A percentile compares a stretch with the other conserved stretches of the same genome.
Conservation (phyloP, 2,113 vertebrate species). For the Catagonus wagneri region DNA sequence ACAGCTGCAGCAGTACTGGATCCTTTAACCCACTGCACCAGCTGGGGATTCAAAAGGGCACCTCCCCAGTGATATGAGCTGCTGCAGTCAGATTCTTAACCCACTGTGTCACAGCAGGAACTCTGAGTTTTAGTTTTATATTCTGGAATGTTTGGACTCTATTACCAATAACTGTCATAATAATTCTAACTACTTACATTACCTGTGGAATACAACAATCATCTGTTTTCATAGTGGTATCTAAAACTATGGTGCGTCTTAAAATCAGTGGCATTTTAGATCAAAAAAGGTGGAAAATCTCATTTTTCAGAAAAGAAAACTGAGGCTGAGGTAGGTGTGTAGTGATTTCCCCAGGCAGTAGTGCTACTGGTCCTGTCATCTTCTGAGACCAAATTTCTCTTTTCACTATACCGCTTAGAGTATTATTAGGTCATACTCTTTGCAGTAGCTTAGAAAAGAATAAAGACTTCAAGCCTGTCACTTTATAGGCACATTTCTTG, state of each 20-base stretch:
- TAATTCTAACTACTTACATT: slow-evolving; percentile 19
- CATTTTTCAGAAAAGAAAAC: slow-evolving; percentile 43
- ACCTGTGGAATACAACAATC: neutral
- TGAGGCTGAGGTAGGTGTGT: neutral
- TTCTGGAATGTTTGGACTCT: slow-evolving; percentile 50
- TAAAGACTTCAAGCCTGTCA: neutral
- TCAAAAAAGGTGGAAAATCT: slow-evolving; percentile 3
- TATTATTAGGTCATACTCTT: neutral
- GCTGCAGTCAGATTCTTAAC: too few species aligned
- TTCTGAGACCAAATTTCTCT: neutral
- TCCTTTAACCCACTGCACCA: too few species aligned
- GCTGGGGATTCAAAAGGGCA: too few species aligned
- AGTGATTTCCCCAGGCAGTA: neutral
- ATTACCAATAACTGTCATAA: neutral
- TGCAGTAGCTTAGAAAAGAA: neutral
- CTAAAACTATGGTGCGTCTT: neutral
- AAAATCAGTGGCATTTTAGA: slow-evolving; percentile 5
- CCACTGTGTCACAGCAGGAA: too few species aligned
- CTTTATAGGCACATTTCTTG: slow-evolving; percentile 40
- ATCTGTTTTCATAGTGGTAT: neutral
- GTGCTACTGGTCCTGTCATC: neutral
- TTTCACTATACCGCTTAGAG: neutral
- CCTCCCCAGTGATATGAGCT: too few species aligned
- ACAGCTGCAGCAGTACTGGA: too few species aligned
- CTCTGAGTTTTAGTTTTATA: neutral